Evolutionary conservation across 2,888 invertebrate genomes (phyloP), one percentile per base, ranked within the genome.

Genomic region (Lypha dubia): DNA sequence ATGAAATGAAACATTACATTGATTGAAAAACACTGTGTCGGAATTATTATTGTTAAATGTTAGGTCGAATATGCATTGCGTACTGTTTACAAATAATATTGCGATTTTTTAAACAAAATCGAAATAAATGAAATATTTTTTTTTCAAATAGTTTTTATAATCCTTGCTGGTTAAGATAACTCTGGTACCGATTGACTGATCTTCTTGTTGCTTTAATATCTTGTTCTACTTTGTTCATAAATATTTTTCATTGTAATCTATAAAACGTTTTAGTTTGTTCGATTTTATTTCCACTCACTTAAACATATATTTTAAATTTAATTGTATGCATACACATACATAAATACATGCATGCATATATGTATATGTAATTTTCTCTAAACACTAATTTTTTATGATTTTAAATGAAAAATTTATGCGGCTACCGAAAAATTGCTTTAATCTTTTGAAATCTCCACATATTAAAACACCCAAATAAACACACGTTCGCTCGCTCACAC

Each of bases 341-440:
- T n/a, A n/a, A n/a, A n/a, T n/a, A n/a, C n/a, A n/a, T n/a, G n/a
- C n/a, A n/a, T n/a, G n/a, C n/a, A 13, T n/a, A 20, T 35, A 32
- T 17, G 51, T 28, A 38, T 63, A 53, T 24, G 11, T 41, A 63
- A 75, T 63, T 74, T 75, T 41, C 63, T 28, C 17, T 5, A 28
- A 63, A 9, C n/a, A 63, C 28, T 63, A 13, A 8, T 70, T 24
- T 56, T 15, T 11, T 53, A 28, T 15, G 53, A 28, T 41, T 73
- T 71, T 32, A 58, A 71, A 79, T 84, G 80, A 84, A 81, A 74
- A 84, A 81, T 79, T 81, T 79, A 84, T 84, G 68, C 81, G 74
- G 84, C 84, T 84, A 84, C 84, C 77, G 81, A 84, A 84, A 84
- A 84, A 79, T 77, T 62, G 74, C 63, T 84, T 79, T 84, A 81